Percentiles rank a stretch among this genome's conserved stretches.
These are phyloP conservation scores for Montipora cactus DNA, from an alignment of 64 coral and sea anemone species.

Conservation along the genomic window DNA sequence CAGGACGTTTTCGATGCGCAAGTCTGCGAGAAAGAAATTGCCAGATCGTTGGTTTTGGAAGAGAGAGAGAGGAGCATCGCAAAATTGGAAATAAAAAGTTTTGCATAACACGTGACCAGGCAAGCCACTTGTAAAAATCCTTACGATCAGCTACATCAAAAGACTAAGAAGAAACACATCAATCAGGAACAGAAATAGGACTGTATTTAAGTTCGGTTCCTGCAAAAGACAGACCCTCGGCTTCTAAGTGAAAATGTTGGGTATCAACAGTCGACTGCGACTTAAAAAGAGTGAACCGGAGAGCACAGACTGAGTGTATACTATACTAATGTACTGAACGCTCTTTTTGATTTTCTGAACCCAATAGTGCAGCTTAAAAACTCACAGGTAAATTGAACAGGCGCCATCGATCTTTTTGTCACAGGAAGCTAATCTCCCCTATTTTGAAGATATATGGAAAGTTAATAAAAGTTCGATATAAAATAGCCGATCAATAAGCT, in stretches of 20 bases:
- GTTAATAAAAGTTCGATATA: neutral
- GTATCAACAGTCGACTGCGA: neutral
- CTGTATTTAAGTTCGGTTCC: neutral
- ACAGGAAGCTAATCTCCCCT: too few relatives aligned
- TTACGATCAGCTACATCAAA: too few relatives aligned
- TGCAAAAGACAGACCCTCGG: neutral
- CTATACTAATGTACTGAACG: neutral
- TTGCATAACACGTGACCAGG: too few relatives aligned
- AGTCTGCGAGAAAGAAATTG: too few relatives aligned
- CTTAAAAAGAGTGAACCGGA: neutral
- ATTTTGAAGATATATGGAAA: slow-evolving; percentile 7
- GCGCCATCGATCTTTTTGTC: too few relatives aligned
- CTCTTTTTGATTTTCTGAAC: neutral
- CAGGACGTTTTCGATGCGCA: too few relatives aligned
- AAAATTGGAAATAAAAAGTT: too few relatives aligned
- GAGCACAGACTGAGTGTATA: slow-evolving; percentile 13
- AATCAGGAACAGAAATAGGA: neutral
- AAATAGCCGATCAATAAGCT: too few relatives aligned
- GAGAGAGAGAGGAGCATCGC: too few relatives aligned
- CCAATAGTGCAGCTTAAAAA: slow-evolving; percentile 10
- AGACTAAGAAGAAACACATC: too few relatives aligned
- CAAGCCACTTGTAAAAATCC: too few relatives aligned
- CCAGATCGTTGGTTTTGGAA: too few relatives aligned
- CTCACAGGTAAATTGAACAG: neutral
- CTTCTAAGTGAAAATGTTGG: neutral